Base-by-base conservation (phyloP, 2,888 invertebrate species). In the Xestia xanthographa region DNA sequence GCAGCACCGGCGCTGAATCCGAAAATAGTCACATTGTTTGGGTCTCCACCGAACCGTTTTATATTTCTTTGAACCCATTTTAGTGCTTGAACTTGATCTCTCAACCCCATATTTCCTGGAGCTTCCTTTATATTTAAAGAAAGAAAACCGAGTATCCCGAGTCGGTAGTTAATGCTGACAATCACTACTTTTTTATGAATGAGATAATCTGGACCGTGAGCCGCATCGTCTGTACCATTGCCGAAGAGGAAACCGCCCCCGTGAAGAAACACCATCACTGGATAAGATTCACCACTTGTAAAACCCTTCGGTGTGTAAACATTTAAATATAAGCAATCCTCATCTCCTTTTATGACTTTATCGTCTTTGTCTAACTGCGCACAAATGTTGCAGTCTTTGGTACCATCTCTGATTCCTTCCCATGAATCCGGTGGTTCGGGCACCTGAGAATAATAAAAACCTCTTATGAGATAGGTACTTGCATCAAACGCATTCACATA, bases 301-400 rank as follows among this genome's bases (percentile, higher is more conserved):
- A 94, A 93, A 80, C 97, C 87, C 78, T 91, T 94, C 2, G 97
- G 97, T 29, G 97, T 97, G 89, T 97, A 98, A 0, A 98, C 97
- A 90, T 98, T 98, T 38, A 98, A 91, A 86, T 97, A 97, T 11
- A 98, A 94, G 82, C 98, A 98, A 89, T 97, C 97, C 89, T 97
- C 97, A 83, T 95, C 94, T 34, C 97, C 97, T 65, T 96, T 93
- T 34, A 97, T 86, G 17, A 81, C 93, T n/a, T 95, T 94, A 88
- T 97, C 92, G 88, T 96, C 93, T 91, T 94, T 95, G 86, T 97
- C 97, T 79, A 96, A 95, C 91, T 98, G 98, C 0, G 97, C 97
- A 90, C 98, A 98, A 38, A 93, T 92, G 65, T 97, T 97, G 72
- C 97, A 97, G 84, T 97, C 97, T 60, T 96, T 95, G 0, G 97